Evolutionary conservation across 2,113 vertebrate species (phyloP).

Genomic region (Muntiacus reevesi): DNA sequence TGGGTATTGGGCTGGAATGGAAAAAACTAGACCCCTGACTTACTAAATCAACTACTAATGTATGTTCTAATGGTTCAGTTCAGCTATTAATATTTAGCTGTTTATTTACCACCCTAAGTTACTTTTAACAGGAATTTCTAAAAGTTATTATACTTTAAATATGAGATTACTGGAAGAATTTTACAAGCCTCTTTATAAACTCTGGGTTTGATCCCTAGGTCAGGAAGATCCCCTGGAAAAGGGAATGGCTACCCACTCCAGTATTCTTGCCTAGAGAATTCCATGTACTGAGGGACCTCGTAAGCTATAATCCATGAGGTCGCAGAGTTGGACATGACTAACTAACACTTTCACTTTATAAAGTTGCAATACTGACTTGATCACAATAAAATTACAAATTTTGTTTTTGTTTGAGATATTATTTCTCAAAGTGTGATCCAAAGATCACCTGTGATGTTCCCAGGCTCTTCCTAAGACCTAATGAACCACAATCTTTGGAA

Average conservation of each 20-base stretch:
- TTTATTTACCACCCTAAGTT: background rate
- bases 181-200: background rate
- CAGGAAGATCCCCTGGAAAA: background rate
- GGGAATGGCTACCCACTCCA: background rate
- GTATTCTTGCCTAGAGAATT: background rate
- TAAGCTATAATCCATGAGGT: background rate
- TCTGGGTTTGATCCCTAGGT: background rate
- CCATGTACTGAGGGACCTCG: background rate
- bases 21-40: background rate
- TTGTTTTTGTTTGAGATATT: background rate
- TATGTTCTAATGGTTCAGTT: background rate
- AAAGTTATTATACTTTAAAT: background rate
- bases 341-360: background rate
- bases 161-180: background rate
- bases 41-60: background rate
- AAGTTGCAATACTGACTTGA: background rate
- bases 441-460: rapidly evolving
- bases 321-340: background rate
- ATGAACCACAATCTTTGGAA: background rate
- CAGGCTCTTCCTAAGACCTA: background rate
- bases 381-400: background rate
- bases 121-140: background rate
- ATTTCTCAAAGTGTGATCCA: background rate
- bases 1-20: background rate
- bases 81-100: background rate